A percentile compares a stretch with the other conserved stretches of the same genome.
Evolutionary conservation across 1,140 invertebrate species (phyloP).

Genomic region (Trissolcus basalis): DNA sequence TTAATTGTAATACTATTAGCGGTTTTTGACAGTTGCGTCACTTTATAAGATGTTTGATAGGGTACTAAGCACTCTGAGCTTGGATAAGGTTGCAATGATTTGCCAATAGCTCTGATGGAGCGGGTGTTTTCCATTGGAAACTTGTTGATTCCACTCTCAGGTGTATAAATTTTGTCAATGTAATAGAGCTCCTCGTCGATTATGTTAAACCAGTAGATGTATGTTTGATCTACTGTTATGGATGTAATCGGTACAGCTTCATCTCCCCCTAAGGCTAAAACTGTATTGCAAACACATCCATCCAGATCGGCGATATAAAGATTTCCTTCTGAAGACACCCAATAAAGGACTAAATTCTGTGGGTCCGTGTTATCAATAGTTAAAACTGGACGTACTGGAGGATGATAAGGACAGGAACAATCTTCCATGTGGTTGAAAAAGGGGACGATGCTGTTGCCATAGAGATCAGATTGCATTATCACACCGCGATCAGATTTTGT

Average conservation of each 20-base stretch:
- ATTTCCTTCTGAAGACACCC: conserved; percentile 78
- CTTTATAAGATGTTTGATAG: conserved; percentile 73
- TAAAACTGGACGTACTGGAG: conserved; percentile 79
- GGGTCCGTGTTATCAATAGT: conserved; percentile 81
- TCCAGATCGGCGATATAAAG: conserved; percentile 81
- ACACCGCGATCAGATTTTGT: conserved; percentile 75
- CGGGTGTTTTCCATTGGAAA: conserved; percentile 62
- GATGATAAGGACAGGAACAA: conserved; percentile 71
- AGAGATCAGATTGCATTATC: conserved; percentile 80
- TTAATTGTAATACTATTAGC: conserved; percentile 80
- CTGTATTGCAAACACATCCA: conserved; percentile 81
- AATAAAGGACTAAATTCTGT: conserved; percentile 79
- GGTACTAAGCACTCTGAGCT: conserved; percentile 83
- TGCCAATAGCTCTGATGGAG: conserved; percentile 83
- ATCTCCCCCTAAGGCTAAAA: conserved; percentile 75
- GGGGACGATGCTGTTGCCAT: conserved; percentile 76
- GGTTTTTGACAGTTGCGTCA: conserved; percentile 76
- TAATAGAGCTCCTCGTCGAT: conserved; percentile 80
- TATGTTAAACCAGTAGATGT: conserved; percentile 83
- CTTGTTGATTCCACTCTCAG: conserved; percentile 59
- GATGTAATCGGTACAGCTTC: conserved; percentile 78
- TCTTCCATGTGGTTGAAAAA: conserved; percentile 79
- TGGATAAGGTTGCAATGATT: conserved; percentile 86
- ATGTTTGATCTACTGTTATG: conserved; percentile 81
- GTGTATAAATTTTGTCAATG: conserved; percentile 76